These are phyloP conservation scores for Paramormyrops hopkinsi DNA, from an alignment of 2,797 vertebrate species.

Conservation along the genomic window DNA sequence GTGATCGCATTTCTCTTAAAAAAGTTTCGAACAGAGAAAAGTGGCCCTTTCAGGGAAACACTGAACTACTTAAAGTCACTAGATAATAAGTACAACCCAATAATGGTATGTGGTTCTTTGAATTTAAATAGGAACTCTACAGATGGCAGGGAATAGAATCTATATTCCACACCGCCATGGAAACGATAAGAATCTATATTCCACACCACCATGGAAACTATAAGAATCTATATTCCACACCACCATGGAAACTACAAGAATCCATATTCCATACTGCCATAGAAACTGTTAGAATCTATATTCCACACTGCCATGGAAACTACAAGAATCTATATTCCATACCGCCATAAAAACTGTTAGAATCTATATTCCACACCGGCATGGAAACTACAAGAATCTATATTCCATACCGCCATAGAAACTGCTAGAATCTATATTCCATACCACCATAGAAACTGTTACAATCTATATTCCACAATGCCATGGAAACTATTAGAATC, in stretches of 20 bases:
- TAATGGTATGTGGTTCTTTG: background rate
- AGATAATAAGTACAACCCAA: background rate
- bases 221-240: background rate
- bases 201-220: background rate
- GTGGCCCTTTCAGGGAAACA: background rate
- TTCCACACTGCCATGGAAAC: background rate
- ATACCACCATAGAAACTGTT: background rate
- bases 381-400: background rate
- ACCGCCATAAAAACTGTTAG: background rate
- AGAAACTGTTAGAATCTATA: background rate
- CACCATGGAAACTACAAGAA: background rate
- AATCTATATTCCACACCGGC: background rate
- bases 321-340: background rate
- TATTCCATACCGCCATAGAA: background rate
- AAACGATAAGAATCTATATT: background rate
- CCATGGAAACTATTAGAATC: background rate
- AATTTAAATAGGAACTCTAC: background rate
- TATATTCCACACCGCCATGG: background rate
- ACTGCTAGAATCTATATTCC: background rate
- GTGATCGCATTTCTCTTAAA: constrained; percentile 27
- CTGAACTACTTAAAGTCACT: background rate
- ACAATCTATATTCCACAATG: background rate
- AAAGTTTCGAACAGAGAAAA: background rate
- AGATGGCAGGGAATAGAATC: background rate
- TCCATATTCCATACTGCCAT: background rate